These are phyloP conservation scores for Junonia oenone DNA, from an alignment of 2,888 invertebrate genomes.

Conservation along the genomic window DNA sequence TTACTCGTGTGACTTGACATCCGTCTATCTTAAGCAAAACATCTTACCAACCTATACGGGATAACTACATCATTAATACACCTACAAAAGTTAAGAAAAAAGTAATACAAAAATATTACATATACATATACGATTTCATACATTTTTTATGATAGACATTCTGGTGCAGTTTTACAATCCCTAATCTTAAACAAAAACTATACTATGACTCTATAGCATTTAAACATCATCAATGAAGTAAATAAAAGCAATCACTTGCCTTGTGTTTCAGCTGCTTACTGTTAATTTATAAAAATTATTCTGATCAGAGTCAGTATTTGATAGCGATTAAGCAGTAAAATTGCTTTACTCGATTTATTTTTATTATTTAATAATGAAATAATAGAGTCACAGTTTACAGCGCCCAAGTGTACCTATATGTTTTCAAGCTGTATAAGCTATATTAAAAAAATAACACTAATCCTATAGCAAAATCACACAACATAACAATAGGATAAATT, in stretches of 20 bases:
- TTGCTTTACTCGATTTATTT: neutral
- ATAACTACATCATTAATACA: neutral
- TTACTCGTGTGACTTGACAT: slow-evolving; percentile 1
- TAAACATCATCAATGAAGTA: too few relatives aligned
- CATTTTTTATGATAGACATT: slow-evolving; percentile 2
- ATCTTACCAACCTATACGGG: slow-evolving; percentile 4
- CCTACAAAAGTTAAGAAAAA: neutral
- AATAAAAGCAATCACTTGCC: too few relatives aligned
- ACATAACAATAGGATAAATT: too few relatives aligned
- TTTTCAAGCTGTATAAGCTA: neutral
- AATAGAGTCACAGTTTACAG: neutral
- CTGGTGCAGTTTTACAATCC: neutral
- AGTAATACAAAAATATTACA: slow-evolving; percentile 13
- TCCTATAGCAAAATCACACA: neutral
- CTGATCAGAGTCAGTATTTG: neutral
- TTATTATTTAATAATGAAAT: neutral
- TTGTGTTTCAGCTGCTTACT: too few relatives aligned
- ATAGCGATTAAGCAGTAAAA: neutral
- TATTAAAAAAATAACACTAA: neutral
- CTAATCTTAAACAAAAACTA: neutral
- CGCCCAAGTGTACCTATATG: too few relatives aligned
- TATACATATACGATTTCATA: slow-evolving; percentile 2
- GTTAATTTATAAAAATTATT: too few relatives aligned
- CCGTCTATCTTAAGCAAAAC: slow-evolving; percentile 13
- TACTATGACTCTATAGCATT: neutral